Base-by-base conservation (phyloP, 1,140 invertebrate species). In the Aphaenogaster ashmeadi region DNA sequence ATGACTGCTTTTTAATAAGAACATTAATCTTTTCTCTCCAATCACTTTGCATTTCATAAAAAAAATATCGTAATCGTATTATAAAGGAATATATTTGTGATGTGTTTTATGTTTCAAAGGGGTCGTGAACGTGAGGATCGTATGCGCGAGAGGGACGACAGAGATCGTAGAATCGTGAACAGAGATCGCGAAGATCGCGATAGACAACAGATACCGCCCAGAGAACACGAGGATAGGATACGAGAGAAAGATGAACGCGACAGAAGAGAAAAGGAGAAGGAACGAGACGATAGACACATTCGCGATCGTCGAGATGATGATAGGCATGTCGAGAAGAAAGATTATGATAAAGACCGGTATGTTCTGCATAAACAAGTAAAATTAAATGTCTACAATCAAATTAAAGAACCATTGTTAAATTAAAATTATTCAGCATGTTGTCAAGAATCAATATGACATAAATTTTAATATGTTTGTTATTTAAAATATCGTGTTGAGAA, bases 311-410 rank as follows among this genome's bases (percentile, higher is more conserved):
- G 94, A 33, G 93, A 94, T 5, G 94, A 93, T 4, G 93, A 95
- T 36, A 92, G 92, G 66, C 85, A 88, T 11, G n/a, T 89, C 21
- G 92, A 94, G 11, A 95, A 93, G 72, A 91, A 91, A 78, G 93
- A 95, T 87, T 94, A 94, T 84, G 94, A 95, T 3, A 94, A 95
- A 92, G 94, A 95, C 64, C 93, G 95, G 94, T 94, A 80, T 36
- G 88, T 87, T 33, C 1, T 41, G n/a, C 9, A 9, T 13, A 8
- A 66, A 18, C 5, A 71, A 58, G 38, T 85, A 18, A 13, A 50
- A 67, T 85, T 41, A 47, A 21, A 41, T n/a, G 36, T 4, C 8
- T 62, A 13, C 27, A 47, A 74, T 66, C 1, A 38, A 75, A 3
- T 77, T 44, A 27, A 41, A 77, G 3, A 33, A 60, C 13, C 38